Base-by-base conservation (phyloP, 2,888 invertebrate species). In the Apantesis nais region DNA sequence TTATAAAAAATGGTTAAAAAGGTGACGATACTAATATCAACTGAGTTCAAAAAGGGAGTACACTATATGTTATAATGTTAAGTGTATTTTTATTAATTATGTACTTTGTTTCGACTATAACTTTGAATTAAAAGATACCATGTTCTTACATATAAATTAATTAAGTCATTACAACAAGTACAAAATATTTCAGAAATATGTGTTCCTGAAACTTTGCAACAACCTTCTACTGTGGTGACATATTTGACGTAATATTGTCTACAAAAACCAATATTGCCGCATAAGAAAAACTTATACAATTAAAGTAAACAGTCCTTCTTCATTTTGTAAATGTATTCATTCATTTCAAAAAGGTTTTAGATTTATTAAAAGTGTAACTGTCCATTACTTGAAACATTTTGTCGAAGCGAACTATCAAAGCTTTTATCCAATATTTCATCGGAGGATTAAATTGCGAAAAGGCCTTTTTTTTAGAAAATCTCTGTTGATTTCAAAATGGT, bases 391-490 rank as follows among this genome's bases (percentile, higher is more conserved):
- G 22, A 9, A 52, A 52, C 7, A n/a, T 52, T 52, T 52, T 52
- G n/a, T 52, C 48, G 48, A 52, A 52, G n/a, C 48, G 48, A 52
- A 52, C 48, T n/a, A n/a, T 52, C 48, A n/a, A 52, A 52, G 48
- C 48, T 52, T n/a, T 52, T n/a, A 22, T 52, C 48, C n/a, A 52
- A 52, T 52, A 52, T 52, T 52, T 52, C 48, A 52, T 22, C 48
- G 48, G 48, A 22, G n/a, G n/a, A 52, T 52, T 52, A 52, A 52
- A 52, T 52, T 52, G 48, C n/a, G 48, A 52, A 19, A n/a, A n/a
- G 48, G 0, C 48, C 48, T n/a, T 52, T 52, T n/a, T 52, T 52
- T 52, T 11, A 52, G 22, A 9, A 9, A 52, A 52, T 52, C 22
- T 52, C n/a, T 52, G 22, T 9, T 52, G 9, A 52, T 52, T 52